phyloP scores from a whole-genome alignment of 2,797 vertebrate species.

The Sebastes melanostomus region DNA sequence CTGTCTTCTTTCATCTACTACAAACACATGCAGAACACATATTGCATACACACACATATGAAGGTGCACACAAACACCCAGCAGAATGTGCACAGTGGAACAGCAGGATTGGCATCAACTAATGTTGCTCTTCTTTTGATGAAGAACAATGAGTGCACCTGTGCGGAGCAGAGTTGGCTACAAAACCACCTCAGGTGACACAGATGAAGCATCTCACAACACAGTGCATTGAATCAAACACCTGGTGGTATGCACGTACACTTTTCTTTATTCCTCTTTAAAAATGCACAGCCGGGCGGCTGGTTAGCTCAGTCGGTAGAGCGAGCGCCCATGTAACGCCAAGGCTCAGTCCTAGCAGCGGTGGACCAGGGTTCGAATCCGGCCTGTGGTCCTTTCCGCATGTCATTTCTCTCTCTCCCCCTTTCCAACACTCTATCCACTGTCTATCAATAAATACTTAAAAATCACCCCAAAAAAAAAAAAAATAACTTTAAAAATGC shows the following conservation, averaged over 20 bases:
- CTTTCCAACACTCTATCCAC: no score
- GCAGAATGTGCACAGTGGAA: slow-evolving; percentile 29
- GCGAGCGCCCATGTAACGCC: no score
- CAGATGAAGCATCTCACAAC: slow-evolving; percentile 53
- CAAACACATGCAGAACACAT: slow-evolving; percentile 23
- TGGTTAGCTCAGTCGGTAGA: no score
- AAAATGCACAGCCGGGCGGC: neutral
- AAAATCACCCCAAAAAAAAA: no score
- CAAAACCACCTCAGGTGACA: slow-evolving; percentile 65
- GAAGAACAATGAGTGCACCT: slow-evolving; percentile 71
- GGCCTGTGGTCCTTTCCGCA: no score
- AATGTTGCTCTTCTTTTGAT: slow-evolving; percentile 56
- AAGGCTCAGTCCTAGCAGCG: no score
- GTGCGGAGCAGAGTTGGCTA: slow-evolving; percentile 47
- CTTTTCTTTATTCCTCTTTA: slow-evolving; percentile 11
- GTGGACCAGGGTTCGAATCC: no score
- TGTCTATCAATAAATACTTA: no score
- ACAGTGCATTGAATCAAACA: slow-evolving; percentile 52
- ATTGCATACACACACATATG: neutral
- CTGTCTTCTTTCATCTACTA: slow-evolving; percentile 56
- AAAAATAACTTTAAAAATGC: slow-evolving; percentile 23
- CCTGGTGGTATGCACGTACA: slow-evolving; percentile 41
- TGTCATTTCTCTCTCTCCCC: no score
- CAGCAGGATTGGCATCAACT: slow-evolving; percentile 52
- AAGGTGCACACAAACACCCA: neutral